These are phyloP conservation scores for Mesorhabditis spiculigera DNA, from an alignment of 2,888 invertebrate species.

Conservation along the genomic window DNA sequence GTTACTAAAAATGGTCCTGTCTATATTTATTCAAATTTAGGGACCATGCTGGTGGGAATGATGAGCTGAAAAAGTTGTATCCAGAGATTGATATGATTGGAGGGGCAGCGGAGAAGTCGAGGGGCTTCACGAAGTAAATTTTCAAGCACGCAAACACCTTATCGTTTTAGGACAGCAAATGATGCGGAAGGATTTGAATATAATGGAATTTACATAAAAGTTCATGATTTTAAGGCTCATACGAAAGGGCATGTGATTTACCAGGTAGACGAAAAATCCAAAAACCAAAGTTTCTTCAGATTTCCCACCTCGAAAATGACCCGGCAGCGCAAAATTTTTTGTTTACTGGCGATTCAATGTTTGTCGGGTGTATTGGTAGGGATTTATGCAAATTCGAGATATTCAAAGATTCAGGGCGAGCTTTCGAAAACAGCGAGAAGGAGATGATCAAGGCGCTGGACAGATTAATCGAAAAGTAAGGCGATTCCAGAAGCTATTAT, in stretches of 20 bases:
- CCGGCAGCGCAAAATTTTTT: background rate
- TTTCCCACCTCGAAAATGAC: background rate
- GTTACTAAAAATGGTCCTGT: background rate
- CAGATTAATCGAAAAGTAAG: background rate
- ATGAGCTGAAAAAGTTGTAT: background rate
- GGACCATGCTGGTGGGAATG: background rate
- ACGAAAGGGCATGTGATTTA: background rate
- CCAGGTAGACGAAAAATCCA: background rate
- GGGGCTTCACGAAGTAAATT: background rate
- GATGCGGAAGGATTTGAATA: background rate
- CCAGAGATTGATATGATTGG: background rate
- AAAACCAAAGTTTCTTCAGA: background rate
- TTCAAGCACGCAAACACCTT: background rate
- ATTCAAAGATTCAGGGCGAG: background rate
- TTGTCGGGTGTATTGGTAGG: background rate
- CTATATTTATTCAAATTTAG: background rate
- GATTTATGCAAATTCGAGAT: background rate
- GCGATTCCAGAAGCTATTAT: background rate
- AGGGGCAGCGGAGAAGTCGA: background rate
- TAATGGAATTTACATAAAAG: background rate
- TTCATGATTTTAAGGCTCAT: background rate
- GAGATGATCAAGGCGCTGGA: background rate
- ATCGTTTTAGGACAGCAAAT: background rate
- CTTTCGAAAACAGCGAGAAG: background rate
- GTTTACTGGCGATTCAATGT: background rate